Evolutionary conservation across 2,797 vertebrate genomes (phyloP), one percentile per base, ranked within the genome.

Genomic region (Arrhamphus sclerolepis): DNA sequence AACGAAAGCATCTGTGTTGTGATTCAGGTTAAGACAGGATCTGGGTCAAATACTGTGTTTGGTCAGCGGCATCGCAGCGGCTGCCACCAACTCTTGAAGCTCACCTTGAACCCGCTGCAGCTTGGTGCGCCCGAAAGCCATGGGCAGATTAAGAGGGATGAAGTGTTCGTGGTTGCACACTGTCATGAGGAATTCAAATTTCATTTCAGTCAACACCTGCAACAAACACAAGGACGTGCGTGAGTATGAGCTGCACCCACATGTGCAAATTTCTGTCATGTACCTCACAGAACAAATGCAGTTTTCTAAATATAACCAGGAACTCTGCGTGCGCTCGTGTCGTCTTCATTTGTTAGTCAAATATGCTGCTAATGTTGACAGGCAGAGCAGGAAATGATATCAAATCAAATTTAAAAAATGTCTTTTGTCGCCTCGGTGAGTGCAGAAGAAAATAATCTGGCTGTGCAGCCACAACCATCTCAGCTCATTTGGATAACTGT

Each of bases 131-230:
- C 94, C 94, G 31, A 98, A 98, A 0, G 92, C 93, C 96, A 99
- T 98, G 54, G 97, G 98, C 80, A 99, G 88, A 79, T 99, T 99
- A 16, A 99, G 90, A 29, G 98, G 97, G 81, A 99, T 96, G 88
- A 96, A 98, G 88, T 99, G 97, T 68, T 99, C 98, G 0, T 99
- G 96, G 79, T 94, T 97, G 52, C 95, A 98, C 73, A 97, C 57
- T 0, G 94, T 92, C 92, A 98, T 95, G 66, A 99, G 91, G 82
- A 98, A 99, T 58, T 98, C 95, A 88, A 98, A 97, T 72, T 98
- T 98, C 92, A 98, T 96, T 82, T 98, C 96, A 34, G 91, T 92
- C 84, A 98, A 90, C 53, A 94, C 91, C 98, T 99, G 82, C 2
- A 3, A 14, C 14, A 14, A 6, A 70, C 29, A 42, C 0, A 46